Evolutionary conservation across 2,888 invertebrate species (phyloP), one percentile per base, ranked within the genome.

Genomic region (Anthoptus insignis): DNA sequence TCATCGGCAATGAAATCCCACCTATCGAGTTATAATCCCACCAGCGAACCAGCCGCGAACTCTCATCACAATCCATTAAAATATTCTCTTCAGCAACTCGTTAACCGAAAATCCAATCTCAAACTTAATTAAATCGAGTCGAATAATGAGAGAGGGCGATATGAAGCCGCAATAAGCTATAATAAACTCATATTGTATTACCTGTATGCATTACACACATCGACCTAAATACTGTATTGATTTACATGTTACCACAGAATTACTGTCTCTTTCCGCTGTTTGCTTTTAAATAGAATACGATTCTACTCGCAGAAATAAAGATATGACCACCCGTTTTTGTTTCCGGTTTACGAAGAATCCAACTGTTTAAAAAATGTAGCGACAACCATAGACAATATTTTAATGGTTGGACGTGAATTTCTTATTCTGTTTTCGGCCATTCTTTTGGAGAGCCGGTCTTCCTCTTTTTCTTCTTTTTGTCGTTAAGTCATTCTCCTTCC

Each of bases 51-150:
- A 3, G 5, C 14, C 19, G 16, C 11, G 11, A n/a, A n/a, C n/a
- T 42, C 14, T 14, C 42, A 7, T 8, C 19, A 9, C 19, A 19
- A 11, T 19, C 19, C 42, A 42, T 42, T 42, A 42, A 42, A 42
- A 42, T 42, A 42, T 42, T 42, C 42, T 42, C 19, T 42, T 42
- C 19, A 42, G 42, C 19, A 42, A 42, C 19, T 42, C 42, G 42
- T 42, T 42, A 42, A 19, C 19, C 42, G 42, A 42, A 42, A 42
- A 42, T 42, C 42, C 42, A 42, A 42, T 42, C 16, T 42, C 9
- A 19, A 19, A 42, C 19, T 19, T 19, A 42, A 42, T 42, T 42
- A 42, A 42, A 42, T 42, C 42, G 42, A 42, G 42, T 19, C 42
- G 19, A 19, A 19, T 42, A 16, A 42, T 42, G 42, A 42, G 42